Evolutionary conservation across 2,888 invertebrate genomes (phyloP), one percentile per base, ranked within the genome.

Genomic region (Nephrocerus scutellatus): DNA sequence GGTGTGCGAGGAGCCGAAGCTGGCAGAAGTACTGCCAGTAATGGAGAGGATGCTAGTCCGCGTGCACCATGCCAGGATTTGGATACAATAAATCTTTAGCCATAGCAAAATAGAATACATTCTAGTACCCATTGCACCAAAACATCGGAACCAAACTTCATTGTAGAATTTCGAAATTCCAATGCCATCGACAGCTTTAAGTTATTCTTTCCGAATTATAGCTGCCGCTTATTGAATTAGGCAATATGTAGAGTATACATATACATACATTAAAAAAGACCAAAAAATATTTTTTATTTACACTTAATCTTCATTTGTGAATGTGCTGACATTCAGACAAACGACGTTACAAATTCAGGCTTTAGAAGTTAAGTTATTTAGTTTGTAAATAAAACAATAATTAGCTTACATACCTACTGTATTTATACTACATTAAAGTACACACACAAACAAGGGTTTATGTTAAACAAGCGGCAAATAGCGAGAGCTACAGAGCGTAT

Each of bases 81-180:
- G 59, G 82, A 80, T 66, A 81, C 82, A 31, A 79, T 81, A 52
- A 81, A 82, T 71, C 73, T 82, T 63, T 82, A 74, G n/a, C n/a
- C n/a, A n/a, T n/a, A n/a, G n/a, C n/a, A n/a, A n/a, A n/a, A n/a
- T n/a, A 30, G 32, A 12, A 34, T 28, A 13, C 22, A 24, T 23
- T 20, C 30, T 40, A 30, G 22, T 43, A 7, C 32, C 38, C 31
- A 33, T 29, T 41, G 24, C 39, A 38, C 33, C 43, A 38, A n/a
- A n/a, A n/a, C n/a, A 44, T 43, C 46, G 41, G 43, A 43, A 46
- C 46, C 46, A 46, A 46, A 46, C 37, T 40, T 30, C 28, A n/a
- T 29, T 33, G 29, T 29, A 15, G 34, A 32, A 23, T 15, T n/a
- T 14, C 8, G 9, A 41, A 29, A 33, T 22, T 32, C 10, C 20